Evolutionary conservation across 2,797 vertebrate genomes (phyloP).

Genomic region (Notolabrus celidotus): DNA sequence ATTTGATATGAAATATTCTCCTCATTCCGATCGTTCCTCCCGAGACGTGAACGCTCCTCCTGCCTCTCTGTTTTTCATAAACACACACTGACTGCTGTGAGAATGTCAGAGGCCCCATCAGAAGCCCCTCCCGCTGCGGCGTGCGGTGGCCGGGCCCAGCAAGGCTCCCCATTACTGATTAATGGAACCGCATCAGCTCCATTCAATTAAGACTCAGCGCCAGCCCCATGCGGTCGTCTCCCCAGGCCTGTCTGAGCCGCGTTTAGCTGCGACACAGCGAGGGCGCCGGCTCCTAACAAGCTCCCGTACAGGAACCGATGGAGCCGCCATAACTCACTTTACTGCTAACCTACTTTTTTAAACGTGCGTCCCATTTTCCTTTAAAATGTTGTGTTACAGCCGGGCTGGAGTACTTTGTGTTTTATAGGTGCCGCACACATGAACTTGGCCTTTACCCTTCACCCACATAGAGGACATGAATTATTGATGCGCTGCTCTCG

Average conservation of each 20-base stretch:
- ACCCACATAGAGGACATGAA: background rate
- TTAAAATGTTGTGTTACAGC: slow-evolving; percentile 9
- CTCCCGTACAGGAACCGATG: slow-evolving; percentile 9
- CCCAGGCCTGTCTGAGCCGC: slow-evolving; percentile 68
- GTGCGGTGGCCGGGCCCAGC: slow-evolving; percentile 70
- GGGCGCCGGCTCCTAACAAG: slow-evolving; percentile 55
- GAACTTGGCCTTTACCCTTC: background rate
- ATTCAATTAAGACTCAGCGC: slow-evolving; percentile 78
- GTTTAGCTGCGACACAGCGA: slow-evolving; percentile 36
- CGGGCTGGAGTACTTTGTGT: background rate
- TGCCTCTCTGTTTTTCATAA: slow-evolving; percentile 42
- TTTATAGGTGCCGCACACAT: background rate
- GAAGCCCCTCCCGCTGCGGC: slow-evolving; percentile 64
- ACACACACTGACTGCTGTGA: slow-evolving; percentile 65
- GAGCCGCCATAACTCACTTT: slow-evolving; percentile 20
- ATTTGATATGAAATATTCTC: slow-evolving; percentile 49
- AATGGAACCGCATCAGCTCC: slow-evolving; percentile 74
- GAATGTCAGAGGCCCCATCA: slow-evolving; percentile 78
- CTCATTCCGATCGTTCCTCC: slow-evolving; percentile 54
- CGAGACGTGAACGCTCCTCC: slow-evolving; percentile 38
- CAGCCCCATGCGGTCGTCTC: slow-evolving; percentile 69
- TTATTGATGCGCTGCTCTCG: slow-evolving; percentile 3
- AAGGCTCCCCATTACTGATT: slow-evolving; percentile 79
- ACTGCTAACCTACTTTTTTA: slow-evolving; percentile 35
- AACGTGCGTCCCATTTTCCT: background rate